phyloP scores from a whole-genome alignment of 2,888 invertebrate species.

The Drosophila villosipedis region DNA sequence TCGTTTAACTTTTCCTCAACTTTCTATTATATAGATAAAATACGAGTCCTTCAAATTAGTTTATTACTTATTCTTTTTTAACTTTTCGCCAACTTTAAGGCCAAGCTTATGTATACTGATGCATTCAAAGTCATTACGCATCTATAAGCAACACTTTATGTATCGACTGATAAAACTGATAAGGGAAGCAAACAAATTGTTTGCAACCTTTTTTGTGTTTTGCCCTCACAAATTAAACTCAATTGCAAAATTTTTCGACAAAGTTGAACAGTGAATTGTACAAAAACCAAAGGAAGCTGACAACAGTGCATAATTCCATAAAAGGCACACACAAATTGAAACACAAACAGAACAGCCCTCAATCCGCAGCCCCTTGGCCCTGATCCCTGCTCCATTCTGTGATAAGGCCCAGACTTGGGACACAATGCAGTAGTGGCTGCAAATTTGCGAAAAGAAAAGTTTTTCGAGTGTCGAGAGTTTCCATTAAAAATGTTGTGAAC shows the following conservation, averaged over 20 bases:
- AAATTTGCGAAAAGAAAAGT: conserved; percentile 68
- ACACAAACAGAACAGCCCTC: conserved; percentile 65
- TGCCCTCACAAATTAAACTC: conserved; percentile 38
- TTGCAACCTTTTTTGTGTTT: conserved; percentile 18
- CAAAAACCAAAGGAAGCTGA: conserved; percentile 61
- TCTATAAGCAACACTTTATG: conserved; percentile 7
- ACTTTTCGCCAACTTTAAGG: neutral
- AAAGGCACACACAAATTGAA: conserved; percentile 78
- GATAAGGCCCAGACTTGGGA: conserved; percentile 18
- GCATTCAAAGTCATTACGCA: conserved; percentile 10
- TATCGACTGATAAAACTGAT: conserved; percentile 8
- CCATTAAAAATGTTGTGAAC: conserved; percentile 82
- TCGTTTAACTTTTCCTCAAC: neutral
- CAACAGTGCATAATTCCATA: conserved; percentile 79
- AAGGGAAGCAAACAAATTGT: conserved; percentile 21
- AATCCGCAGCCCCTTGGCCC: conserved; percentile 8
- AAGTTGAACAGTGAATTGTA: conserved; percentile 39
- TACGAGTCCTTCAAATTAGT: neutral
- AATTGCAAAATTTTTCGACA: conserved; percentile 41
- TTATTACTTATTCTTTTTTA: neutral
- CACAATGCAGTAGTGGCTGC: conserved; percentile 53
- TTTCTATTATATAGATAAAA: neutral
- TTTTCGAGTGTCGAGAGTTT: conserved; percentile 66
- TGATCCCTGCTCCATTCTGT: conserved; percentile 3
- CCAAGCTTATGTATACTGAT: neutral